phyloP scores from a whole-genome alignment of 2,113 vertebrate species.

The Phocoena sinus region DNA sequence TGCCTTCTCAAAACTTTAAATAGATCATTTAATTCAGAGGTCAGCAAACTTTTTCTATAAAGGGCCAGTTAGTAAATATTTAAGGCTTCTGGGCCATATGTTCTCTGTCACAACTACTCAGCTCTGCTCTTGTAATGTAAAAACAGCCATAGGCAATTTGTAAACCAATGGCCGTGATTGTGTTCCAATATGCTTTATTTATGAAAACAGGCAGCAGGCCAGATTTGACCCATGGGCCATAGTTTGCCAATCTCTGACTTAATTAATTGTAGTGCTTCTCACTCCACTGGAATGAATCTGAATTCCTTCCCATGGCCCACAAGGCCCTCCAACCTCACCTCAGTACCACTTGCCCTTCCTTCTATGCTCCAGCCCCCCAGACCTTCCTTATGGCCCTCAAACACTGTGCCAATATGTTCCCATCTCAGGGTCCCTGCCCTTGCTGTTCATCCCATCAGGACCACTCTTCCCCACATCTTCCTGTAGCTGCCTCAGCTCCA shows the following conservation, averaged over 20 bases:
- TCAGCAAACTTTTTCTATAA: conserved; percentile 11
- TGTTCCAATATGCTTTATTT: conserved; percentile 7
- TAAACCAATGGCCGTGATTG: not conserved
- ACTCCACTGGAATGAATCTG: not conserved
- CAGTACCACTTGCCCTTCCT: not conserved
- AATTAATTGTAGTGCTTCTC: not conserved
- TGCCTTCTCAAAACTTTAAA: conserved; percentile 18
- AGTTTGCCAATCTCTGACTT: not conserved
- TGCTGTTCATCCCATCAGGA: not conserved
- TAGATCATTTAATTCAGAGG: not conserved
- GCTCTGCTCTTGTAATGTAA: not conserved
- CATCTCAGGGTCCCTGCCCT: not conserved
- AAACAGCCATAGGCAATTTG: not conserved
- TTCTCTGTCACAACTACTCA: conserved; percentile 7
- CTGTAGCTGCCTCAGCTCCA: not conserved
- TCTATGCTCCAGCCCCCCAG: not conserved
- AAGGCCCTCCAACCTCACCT: not conserved
- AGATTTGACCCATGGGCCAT: not conserved
- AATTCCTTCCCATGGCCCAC: not conserved
- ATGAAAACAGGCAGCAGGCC: conserved; percentile 8
- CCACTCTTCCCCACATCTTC: not conserved
- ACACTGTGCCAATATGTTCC: not conserved
- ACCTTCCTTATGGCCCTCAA: not conserved
- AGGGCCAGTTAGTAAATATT: not conserved
- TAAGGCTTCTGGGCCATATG: not conserved